A percentile compares a stretch with the other conserved stretches of the same genome.
Conservation (phyloP, 2,888 invertebrate species). For the Caenorhabditis sulstoni region DNA sequence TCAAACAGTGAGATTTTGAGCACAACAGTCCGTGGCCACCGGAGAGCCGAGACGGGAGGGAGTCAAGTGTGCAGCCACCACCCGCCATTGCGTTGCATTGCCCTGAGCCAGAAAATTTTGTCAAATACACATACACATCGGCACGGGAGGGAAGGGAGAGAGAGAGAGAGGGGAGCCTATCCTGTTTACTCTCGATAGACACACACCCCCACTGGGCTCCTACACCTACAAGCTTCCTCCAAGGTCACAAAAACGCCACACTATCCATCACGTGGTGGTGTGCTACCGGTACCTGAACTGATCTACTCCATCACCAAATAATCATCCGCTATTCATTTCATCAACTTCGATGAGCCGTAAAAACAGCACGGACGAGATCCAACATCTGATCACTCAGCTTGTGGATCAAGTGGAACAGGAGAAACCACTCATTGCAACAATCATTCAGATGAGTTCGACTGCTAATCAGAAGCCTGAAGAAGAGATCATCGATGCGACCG, state of each 20-base stretch:
- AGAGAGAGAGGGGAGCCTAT: slow-evolving; percentile 28
- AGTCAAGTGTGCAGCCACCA: slow-evolving; percentile 45
- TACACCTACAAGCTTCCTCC: slow-evolving; percentile 57
- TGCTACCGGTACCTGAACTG: not conserved
- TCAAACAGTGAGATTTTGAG: slow-evolving; percentile 25
- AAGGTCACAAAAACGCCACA: slow-evolving; percentile 18
- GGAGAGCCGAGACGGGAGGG: no score
- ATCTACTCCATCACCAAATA: no score
- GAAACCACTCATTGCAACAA: slow-evolving; percentile 50
- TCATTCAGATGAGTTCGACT: slow-evolving; percentile 52
- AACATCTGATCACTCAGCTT: slow-evolving; percentile 43
- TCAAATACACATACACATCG: slow-evolving; percentile 49
- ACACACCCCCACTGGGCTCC: slow-evolving; percentile 44
- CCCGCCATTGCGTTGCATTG: slow-evolving; percentile 9
- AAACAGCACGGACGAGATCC: slow-evolving; percentile 34
- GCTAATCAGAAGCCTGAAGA: slow-evolving; percentile 13
- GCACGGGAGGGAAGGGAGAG: not conserved
- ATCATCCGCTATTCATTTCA: no score
- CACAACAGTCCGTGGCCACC: slow-evolving; percentile 34
- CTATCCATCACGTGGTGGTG: slow-evolving; percentile 17
- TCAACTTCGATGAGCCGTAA: slow-evolving; percentile 42
- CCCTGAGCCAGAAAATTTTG: slow-evolving; percentile 47
- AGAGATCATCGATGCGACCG: slow-evolving; percentile 45
- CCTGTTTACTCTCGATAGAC: slow-evolving; percentile 55
- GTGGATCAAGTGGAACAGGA: slow-evolving; percentile 54